Base-by-base conservation (phyloP, 2,888 invertebrate species). In the Lomographa bimaculata region DNA sequence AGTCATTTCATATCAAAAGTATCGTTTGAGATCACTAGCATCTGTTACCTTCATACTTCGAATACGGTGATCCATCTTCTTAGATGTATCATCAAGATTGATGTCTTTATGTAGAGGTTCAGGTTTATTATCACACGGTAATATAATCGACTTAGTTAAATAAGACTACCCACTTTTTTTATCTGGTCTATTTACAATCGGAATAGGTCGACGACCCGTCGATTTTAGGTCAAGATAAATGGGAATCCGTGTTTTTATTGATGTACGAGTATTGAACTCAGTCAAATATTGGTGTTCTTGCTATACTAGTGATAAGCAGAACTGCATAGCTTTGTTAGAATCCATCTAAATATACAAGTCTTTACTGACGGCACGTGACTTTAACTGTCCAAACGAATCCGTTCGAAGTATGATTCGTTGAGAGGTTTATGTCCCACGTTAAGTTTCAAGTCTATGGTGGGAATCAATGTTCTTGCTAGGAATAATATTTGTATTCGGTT, bases 21-120 rank as follows among this genome's bases (percentile, higher is more conserved):
- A 39, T 52, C 55, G 57, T 54, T 38, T 55, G 54, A 54, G 60
- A 66, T 65, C 54, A 47, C 57, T 49, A 54, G 57, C 53, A 55
- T 60, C 50, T 52, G 50, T 57, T n/a, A n/a, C 50, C 35, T 17
- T 7, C 47, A 51, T 46, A 41, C 42, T 46, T 44, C 32, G 18
- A 56, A 27, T 42, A 35, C 17, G 39, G 54, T 50, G 47, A 58
- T 60, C 57, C 41, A 57, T 60, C 54, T 59, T 54, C 47, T 30
- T 50, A 50, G 47, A 46, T 49, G 39, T 57, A 58, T 49, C 44
- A 43, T 55, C 32, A 47, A 57, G 55, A 57, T 60, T 46, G 33
- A 37, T 36, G 34, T 29, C 25, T 25, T 21, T 30, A 20, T n/a
- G n/a, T 12, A 14, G 19, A 5, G 12, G 17, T 16, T 5, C 12